Evolutionary conservation across 64 coral and sea anemone species (phyloP), one percentile per base, ranked within the genome.

Genomic region (Montipora efflorescens): DNA sequence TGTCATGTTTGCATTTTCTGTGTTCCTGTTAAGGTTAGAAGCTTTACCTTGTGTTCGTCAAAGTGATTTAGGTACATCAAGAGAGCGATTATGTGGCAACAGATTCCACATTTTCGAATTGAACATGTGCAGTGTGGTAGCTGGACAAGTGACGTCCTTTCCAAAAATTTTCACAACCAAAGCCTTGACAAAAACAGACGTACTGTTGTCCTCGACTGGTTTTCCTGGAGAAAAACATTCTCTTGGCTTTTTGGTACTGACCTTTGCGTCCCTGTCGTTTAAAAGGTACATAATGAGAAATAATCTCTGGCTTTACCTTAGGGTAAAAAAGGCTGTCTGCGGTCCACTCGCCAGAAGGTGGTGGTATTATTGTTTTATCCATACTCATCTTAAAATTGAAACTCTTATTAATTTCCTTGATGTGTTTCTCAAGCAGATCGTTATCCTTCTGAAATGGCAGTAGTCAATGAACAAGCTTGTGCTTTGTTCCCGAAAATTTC

Each of bases 181-280:
- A 6, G 78, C 36, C 76, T 78, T 69, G 67, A 69, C 67, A 69
- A 20, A 69, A 69, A 69, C 67, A 18, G 67, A 20, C 67, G 52
- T 55, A 55, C 52, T 69, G n/a, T 20, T 20, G n/a, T 69, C 52
- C 52, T 55, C 52, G 52, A 55, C n/a, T 69, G 4, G 4, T 89
- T 78, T 74, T 59, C 77, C 53, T 28, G 13, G 87, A 78, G 19
- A 59, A 46, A 23, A 89, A 78, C 77, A 94, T 88, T 82, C 78
- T 74, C 0, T 81, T 20, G 47, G 92, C 92, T 23, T 94, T 94
- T 75, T 68, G 87, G n/a, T 89, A 94, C 28, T 94, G 92, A 10
- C 85, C 85, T 75, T 89, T 94, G 6, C 50, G 88, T 67, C 18
- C 64, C 64, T 67, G 7, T 67, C 64, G 64, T 67, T 67, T 67